Evolutionary conservation across 2,888 invertebrate species (phyloP), one percentile per base, ranked within the genome.

Genomic region (Scaptomyza reducta): DNA sequence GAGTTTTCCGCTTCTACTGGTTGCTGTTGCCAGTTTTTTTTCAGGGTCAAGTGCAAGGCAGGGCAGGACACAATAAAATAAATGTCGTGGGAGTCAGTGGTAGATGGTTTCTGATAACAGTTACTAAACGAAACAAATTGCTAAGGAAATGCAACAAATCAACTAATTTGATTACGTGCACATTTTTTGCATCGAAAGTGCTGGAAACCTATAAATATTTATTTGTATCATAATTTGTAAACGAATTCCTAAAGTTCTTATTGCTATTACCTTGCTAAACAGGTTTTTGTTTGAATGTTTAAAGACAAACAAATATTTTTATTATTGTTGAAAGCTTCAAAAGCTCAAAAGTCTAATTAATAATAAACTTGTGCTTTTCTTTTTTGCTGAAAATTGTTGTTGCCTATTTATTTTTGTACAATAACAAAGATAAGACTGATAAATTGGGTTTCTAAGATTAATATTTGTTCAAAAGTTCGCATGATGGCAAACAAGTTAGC

Each of bases 41-140:
- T 77, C 79, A 79, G 77, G 79, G 78, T 66, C 79, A 79, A 77
- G 69, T 77, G 51, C 74, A 67, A 50, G 62, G 49, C 58, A 25
- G 49, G 47, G n/a, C 29, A 10, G 31, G 10, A 2, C 31, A 27
- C 35, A 61, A 16, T 31, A 31, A 29, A 5, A 18, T 22, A 18
- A 18, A 31, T 2, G 16, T 38, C 3, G 74, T 58, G 50, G 69
- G 59, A 54, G 77, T 53, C 53, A 16, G 14, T 29, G 51, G 22
- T 16, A 45, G 47, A 56, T 49, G 14, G 44, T 27, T 67, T n/a
- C 9, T 38, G 77, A 74, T 77, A 74, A 72, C 56, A 42, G 29
- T n/a, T 3, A 33, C 33, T 38, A 31, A 41, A 3, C 27, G 13
- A 25, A 41, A 16, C 46, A 25, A 66, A 46, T 14, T 46, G 31